Conservation (phyloP, 2,888 invertebrate genomes). For the Leucoma salicis region DNA sequence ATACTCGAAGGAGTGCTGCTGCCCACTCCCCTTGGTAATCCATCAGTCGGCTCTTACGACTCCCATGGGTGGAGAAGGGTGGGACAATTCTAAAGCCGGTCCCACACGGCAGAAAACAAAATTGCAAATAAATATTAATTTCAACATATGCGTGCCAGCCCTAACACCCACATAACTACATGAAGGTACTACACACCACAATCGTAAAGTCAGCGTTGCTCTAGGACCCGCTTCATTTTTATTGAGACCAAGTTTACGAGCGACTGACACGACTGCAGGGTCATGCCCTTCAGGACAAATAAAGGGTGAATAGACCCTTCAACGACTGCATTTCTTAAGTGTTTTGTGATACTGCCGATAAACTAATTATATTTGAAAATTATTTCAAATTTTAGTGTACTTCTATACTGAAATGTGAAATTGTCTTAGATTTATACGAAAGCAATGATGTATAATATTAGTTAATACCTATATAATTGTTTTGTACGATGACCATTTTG, state of each 20-base stretch:
- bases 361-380: conserved; percentile 2
- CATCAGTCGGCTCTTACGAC: no score
- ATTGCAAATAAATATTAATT: background rate
- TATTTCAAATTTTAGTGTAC: no score
- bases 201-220: conserved; percentile 58
- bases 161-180: background rate
- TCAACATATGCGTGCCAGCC: background rate
- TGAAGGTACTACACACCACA: conserved; percentile 7
- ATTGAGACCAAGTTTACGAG: conserved; percentile 64
- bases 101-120: no score
- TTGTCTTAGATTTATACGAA: no score
- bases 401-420: no score
- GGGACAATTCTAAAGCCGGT: no score
- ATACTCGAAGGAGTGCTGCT: no score
- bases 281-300: conserved; percentile 66
- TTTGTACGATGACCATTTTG: no score
- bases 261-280: conserved; percentile 44
- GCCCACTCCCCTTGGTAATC: no score
- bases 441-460: no score
- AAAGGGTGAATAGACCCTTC: conserved; percentile 28
- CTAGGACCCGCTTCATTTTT: conserved; percentile 58
- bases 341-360: background rate
- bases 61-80: no score
- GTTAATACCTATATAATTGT: no score
- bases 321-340: background rate